These are phyloP conservation scores for Psammodynastes pulverulentus DNA, from an alignment of 2,113 vertebrate genomes.

Conservation along the genomic window DNA sequence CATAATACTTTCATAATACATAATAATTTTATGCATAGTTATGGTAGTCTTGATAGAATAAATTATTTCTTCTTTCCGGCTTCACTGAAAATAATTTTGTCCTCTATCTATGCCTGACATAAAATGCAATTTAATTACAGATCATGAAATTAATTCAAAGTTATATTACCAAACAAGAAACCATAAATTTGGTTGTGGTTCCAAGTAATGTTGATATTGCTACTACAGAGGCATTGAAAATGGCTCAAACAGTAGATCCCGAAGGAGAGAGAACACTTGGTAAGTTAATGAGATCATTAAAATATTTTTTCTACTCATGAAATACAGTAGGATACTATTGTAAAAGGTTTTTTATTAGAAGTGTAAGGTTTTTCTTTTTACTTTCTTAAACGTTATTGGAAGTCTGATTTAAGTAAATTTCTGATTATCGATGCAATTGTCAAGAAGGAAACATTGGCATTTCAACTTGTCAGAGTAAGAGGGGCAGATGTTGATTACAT, in stretches of 20 bases:
- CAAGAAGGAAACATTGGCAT: too few relatives aligned
- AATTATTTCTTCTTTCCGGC: background rate
- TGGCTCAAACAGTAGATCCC: constrained; percentile 78
- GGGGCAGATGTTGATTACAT: too few relatives aligned
- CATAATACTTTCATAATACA: background rate
- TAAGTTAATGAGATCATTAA: constrained; percentile 28
- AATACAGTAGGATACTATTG: background rate
- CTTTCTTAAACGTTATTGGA: background rate
- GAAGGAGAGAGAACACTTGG: constrained; percentile 78
- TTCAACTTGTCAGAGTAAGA: too few relatives aligned
- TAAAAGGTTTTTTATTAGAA: background rate
- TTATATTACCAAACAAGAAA: constrained; percentile 76
- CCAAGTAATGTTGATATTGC: constrained; percentile 82
- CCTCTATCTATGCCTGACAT: background rate
- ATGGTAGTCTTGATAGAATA: background rate
- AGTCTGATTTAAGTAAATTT: background rate
- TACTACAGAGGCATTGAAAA: constrained; percentile 80
- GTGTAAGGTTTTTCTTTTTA: background rate
- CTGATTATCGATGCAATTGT: background rate
- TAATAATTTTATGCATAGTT: background rate
- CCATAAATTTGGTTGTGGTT: constrained; percentile 79
- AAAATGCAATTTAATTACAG: constrained; percentile 55
- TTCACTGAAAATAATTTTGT: background rate
- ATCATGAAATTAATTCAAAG: constrained; percentile 74
- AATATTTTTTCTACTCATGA: background rate